Percentiles rank a stretch among this genome's conserved stretches.
Conservation (phyloP, 2,888 invertebrate species). For the Merodon equestris region DNA sequence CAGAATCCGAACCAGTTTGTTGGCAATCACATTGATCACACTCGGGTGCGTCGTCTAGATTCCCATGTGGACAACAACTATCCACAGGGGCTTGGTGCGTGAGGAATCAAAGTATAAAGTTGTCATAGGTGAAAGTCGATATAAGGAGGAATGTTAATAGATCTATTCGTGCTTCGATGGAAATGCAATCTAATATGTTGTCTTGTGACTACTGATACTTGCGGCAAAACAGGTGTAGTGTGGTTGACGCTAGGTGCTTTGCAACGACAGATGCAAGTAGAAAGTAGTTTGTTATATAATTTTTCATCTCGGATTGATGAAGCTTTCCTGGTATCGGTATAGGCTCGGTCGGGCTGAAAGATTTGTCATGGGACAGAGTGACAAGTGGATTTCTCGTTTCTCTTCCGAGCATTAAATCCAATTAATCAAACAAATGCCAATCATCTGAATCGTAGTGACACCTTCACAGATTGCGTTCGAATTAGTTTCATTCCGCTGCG, state of each 20-base stretch:
- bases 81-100: no score
- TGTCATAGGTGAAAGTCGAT: slow-evolving; percentile 55
- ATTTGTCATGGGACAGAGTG: not conserved
- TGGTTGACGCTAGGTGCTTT: no score
- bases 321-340: not conserved
- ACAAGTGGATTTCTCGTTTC: not conserved
- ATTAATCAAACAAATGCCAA: slow-evolving; percentile 11
- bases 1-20: slow-evolving; percentile 52
- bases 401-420: not conserved
- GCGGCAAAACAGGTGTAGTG: not conserved
- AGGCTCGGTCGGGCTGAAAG: not conserved
- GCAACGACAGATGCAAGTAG: not conserved
- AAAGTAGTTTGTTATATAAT: not conserved
- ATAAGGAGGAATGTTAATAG: slow-evolving; percentile 59
- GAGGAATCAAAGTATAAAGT: no score
- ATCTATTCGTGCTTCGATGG: slow-evolving; percentile 24
- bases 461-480: not conserved
- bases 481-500: not conserved
- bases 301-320: not conserved
- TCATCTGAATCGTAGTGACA: not conserved
- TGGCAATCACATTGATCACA: slow-evolving; percentile 1
- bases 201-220: not conserved
- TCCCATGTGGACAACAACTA: no score
- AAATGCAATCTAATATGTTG: slow-evolving; percentile 43
- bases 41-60: no score